These are phyloP conservation scores for Lepus timidus DNA, from an alignment of 2,113 vertebrate species.

Conservation along the genomic window DNA sequence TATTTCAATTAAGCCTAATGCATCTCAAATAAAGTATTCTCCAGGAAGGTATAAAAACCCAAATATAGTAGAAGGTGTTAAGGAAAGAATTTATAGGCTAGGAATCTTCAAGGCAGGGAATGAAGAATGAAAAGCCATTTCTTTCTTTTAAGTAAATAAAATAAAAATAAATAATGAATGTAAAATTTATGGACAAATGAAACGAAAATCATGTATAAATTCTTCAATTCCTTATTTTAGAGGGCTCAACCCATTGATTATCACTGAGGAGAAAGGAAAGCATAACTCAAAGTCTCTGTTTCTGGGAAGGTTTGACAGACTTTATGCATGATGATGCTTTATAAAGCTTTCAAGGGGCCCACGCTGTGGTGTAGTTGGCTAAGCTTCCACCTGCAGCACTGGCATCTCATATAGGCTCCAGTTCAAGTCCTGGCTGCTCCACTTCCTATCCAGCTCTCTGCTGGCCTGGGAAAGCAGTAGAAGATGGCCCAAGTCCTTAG, in stretches of 20 bases:
- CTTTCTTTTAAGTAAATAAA: constrained; percentile 7
- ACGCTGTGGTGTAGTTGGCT: no score
- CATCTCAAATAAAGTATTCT: not conserved
- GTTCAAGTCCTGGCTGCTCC: no score
- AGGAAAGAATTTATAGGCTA: not conserved
- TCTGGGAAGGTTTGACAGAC: not conserved
- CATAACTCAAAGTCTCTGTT: not conserved
- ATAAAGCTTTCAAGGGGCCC: no score
- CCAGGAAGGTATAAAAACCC: not conserved
- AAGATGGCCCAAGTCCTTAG: no score
- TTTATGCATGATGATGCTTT: not conserved
- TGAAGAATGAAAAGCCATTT: not conserved
- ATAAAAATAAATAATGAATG: not conserved
- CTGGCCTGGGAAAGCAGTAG: no score
- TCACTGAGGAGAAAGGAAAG: constrained; percentile 2
- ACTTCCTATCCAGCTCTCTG: no score
- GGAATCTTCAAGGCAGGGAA: not conserved
- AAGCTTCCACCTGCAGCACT: no score
- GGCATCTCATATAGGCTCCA: no score
- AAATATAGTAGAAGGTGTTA: not conserved
- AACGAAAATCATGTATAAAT: no score
- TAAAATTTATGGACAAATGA: not conserved
- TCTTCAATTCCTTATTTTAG: constrained; percentile 1
- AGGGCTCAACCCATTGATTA: not conserved
- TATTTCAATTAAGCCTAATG: constrained; percentile 40